Conservation (phyloP, 2,888 invertebrate genomes). For the Andrena praecox region DNA sequence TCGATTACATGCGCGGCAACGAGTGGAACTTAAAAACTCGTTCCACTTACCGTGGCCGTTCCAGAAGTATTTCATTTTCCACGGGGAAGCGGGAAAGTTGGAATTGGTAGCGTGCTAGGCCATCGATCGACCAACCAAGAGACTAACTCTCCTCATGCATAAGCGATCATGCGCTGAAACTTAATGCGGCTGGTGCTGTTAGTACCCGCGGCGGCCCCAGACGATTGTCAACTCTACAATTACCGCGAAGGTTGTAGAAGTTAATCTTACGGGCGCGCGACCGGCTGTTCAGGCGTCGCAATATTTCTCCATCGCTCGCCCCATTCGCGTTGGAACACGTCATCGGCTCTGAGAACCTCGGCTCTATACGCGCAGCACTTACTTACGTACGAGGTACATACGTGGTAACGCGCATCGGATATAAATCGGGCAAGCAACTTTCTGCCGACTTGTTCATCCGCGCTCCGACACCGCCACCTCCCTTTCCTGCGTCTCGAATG, state of each 20-base stretch:
- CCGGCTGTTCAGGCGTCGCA: constrained; percentile 16
- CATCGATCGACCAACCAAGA: constrained; percentile 26
- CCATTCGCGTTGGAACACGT: constrained; percentile 56
- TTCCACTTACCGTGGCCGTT: constrained; percentile 30
- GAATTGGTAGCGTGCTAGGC: constrained; percentile 33
- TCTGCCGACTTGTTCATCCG: neutral
- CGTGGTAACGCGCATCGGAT: neutral
- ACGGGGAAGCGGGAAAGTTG: constrained; percentile 31
- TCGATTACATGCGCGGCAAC: constrained; percentile 42
- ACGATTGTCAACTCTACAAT: constrained; percentile 53
- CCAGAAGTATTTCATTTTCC: constrained; percentile 21
- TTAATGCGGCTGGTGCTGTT: constrained; percentile 34
- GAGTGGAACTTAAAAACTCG: constrained; percentile 39
- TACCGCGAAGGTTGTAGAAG: constrained; percentile 52
- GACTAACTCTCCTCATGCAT: constrained; percentile 50
- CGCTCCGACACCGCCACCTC: neutral
- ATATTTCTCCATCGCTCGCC: constrained; percentile 23
- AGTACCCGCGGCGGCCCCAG: constrained; percentile 23
- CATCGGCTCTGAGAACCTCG: constrained; percentile 51
- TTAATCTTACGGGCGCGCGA: constrained; percentile 25
- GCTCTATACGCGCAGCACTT: constrained; percentile 16
- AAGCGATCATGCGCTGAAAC: constrained; percentile 50
- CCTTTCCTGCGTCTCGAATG: neutral
- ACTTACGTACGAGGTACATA: constrained; percentile 3
- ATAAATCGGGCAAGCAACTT: constrained; percentile 34